Conservation (phyloP, 2,113 vertebrate genomes). For the Mesoclemmys tuberculata region DNA sequence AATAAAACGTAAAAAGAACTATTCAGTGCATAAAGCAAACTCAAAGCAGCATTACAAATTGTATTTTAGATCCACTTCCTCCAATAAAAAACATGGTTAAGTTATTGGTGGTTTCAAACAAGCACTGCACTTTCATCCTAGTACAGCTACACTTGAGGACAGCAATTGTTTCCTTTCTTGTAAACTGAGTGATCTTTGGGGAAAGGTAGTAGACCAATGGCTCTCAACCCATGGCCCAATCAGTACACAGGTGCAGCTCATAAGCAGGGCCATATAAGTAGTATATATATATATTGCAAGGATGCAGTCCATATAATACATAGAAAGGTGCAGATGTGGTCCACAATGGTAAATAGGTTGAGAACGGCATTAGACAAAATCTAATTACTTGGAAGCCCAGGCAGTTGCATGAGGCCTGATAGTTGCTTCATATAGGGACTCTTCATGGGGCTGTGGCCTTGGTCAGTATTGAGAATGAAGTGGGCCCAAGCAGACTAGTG, state of each 20-base stretch:
- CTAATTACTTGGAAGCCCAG: neutral
- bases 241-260: too few species aligned
- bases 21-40: neutral
- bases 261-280: too few species aligned
- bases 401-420: accelerated
- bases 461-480: neutral
- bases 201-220: neutral
- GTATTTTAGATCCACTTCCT: neutral
- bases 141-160: neutral
- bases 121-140: neutral
- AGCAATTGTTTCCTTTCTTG: neutral
- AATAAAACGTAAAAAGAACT: neutral
- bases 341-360: too few species aligned
- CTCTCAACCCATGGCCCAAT: too few species aligned
- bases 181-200: neutral
- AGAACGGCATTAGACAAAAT: neutral
- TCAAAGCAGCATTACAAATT: neutral
- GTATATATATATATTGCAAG: too few species aligned
- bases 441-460: neutral
- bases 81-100: neutral
- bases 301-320: too few species aligned
- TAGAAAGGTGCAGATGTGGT: too few species aligned
- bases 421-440: neutral
- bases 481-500: accelerated
- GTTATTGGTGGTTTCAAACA: neutral